A percentile compares a stretch with the other conserved stretches of the same genome.
Evolutionary conservation across 2,113 vertebrate genomes (phyloP).

Genomic region (chimpanzee (Pan troglodytes)): NHGRI_mPanTro3-v2.1_pri NC_072402.2:88307501-88308000

Average conservation of each 20-base stretch:
- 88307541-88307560: not conserved
- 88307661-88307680: not conserved
- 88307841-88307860: constrained; percentile 19
- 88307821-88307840: not conserved
- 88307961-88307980: not conserved
- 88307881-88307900: not conserved
- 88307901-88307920: not conserved
- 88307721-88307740: constrained; percentile 11
- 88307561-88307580: accelerated
- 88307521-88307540: not conserved
- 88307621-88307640: not conserved
- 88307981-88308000: not conserved
- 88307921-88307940: not conserved
- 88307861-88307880: not conserved
- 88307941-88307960: not conserved
- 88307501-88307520: not conserved
- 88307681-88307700: not conserved
- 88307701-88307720: not conserved
- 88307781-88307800: not conserved
- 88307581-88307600: not conserved
- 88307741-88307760: constrained; percentile 29
- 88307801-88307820: not conserved
- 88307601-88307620: not conserved
- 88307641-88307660: not conserved
- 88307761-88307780: not conserved